Evolutionary conservation across 1,140 invertebrate genomes (phyloP).

Genomic region (Phortica variegata): DNA sequence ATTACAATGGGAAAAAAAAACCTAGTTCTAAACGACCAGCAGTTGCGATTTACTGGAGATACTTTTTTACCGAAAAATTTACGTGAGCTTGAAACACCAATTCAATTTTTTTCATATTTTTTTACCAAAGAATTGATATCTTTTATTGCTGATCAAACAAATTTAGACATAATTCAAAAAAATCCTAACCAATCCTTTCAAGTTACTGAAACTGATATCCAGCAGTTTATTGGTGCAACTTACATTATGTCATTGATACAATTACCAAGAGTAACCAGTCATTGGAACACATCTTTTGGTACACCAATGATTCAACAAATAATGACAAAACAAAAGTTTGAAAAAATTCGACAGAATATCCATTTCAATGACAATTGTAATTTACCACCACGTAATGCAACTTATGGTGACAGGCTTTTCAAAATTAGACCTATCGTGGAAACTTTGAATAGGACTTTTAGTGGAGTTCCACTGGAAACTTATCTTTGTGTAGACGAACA

Average conservation of each 20-base stretch:
- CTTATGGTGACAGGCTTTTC: background rate
- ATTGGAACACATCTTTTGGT: constrained; percentile 4
- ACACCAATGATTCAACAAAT: background rate
- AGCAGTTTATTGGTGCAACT: constrained; percentile 8
- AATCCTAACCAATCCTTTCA: no score
- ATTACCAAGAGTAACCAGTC: constrained; percentile 8
- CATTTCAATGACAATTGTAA: constrained; percentile 21
- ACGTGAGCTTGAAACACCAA: background rate
- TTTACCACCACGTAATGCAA: background rate
- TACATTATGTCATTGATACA: constrained; percentile 9
- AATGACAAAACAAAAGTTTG: constrained; percentile 13
- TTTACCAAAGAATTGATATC: background rate
- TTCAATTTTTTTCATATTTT: background rate
- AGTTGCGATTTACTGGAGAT: constrained; percentile 1
- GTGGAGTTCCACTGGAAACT: background rate
- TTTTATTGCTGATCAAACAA: background rate
- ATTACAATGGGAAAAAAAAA: constrained; percentile 7
- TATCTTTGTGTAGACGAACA: constrained; percentile 5
- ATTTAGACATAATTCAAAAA: no score
- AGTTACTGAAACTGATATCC: no score
- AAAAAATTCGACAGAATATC: constrained; percentile 14
- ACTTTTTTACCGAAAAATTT: background rate
- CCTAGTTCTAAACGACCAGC: background rate
- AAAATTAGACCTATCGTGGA: background rate
- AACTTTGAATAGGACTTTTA: background rate